phyloP scores from a whole-genome alignment of 2,888 invertebrate genomes.

The Troilus luridus region DNA sequence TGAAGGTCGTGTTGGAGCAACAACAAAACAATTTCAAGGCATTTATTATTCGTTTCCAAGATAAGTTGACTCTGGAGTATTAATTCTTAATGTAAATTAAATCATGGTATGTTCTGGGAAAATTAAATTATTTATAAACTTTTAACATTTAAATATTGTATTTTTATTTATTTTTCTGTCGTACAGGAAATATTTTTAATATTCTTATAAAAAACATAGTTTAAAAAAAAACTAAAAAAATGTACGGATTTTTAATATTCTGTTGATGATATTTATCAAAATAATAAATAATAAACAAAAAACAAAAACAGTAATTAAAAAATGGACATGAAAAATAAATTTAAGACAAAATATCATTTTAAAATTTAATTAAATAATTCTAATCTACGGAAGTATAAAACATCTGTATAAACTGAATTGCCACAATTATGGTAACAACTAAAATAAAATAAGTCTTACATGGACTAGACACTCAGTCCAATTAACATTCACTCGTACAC shows the following conservation, averaged over 20 bases:
- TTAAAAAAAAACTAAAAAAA: not conserved
- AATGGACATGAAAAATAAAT: slow-evolving; percentile 34
- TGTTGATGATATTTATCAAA: not conserved
- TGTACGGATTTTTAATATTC: not conserved
- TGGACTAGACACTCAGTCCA: slow-evolving; percentile 61
- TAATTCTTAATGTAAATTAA: not conserved
- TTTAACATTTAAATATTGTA: not conserved
- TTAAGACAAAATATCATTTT: slow-evolving; percentile 36
- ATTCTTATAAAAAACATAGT: not conserved
- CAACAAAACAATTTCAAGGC: not conserved
- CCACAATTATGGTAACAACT: slow-evolving; percentile 59
- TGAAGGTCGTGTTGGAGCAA: not conserved
- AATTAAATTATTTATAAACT: not conserved
- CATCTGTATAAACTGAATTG: slow-evolving; percentile 42
- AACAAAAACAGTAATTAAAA: not conserved
- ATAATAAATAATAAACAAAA: not conserved
- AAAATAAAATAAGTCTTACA: slow-evolving; percentile 54
- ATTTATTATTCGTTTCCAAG: not conserved
- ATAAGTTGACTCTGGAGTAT: not conserved
- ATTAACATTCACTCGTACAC: slow-evolving; percentile 48
- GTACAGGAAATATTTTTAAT: slow-evolving; percentile 25
- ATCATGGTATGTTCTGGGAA: not conserved
- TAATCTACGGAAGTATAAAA: slow-evolving; percentile 53
- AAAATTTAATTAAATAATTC: slow-evolving; percentile 48
- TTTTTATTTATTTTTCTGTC: slow-evolving; percentile 9